These are phyloP conservation scores for Sternarchorhynchus goeldii DNA, from an alignment of 2,797 vertebrate genomes.

Conservation along the genomic window DNA sequence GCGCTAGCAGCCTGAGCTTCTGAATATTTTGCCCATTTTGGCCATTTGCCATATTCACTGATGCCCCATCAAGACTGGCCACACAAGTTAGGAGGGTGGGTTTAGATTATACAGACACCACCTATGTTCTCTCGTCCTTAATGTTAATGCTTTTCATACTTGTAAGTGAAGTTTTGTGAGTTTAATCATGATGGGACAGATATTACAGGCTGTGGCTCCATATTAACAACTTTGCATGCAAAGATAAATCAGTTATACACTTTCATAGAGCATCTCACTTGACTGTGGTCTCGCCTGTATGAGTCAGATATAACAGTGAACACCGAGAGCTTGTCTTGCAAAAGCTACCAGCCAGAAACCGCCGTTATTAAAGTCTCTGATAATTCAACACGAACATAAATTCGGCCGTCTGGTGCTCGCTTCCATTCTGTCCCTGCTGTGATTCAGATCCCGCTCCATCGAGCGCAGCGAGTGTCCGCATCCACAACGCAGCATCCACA, in stretches of 20 bases:
- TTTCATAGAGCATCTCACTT: constrained; percentile 16
- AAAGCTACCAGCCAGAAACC: neutral
- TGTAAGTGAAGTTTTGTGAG: neutral
- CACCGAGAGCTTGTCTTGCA: neutral
- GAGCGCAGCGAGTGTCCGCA: no score
- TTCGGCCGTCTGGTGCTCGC: constrained; percentile 18
- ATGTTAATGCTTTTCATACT: neutral
- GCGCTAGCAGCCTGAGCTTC: constrained; percentile 10
- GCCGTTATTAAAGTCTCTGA: constrained; percentile 2
- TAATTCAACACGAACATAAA: constrained; percentile 42
- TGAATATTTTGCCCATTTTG: neutral
- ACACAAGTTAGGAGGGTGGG: neutral
- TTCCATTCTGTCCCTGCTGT: constrained; percentile 24
- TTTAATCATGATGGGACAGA: constrained; percentile 1
- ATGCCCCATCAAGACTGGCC: neutral
- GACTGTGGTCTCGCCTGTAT: neutral
- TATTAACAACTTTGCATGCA: constrained; percentile 46
- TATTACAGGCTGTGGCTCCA: constrained; percentile 1
- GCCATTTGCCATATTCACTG: neutral
- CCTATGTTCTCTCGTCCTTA: neutral
- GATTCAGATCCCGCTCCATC: constrained; percentile 3
- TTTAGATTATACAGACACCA: no score
- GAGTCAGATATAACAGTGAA: constrained; percentile 30
- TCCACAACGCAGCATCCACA: no score
- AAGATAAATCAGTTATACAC: constrained; percentile 30